Conservation (phyloP, 1,140 invertebrate species). For the Drosophila azteca region DNA sequence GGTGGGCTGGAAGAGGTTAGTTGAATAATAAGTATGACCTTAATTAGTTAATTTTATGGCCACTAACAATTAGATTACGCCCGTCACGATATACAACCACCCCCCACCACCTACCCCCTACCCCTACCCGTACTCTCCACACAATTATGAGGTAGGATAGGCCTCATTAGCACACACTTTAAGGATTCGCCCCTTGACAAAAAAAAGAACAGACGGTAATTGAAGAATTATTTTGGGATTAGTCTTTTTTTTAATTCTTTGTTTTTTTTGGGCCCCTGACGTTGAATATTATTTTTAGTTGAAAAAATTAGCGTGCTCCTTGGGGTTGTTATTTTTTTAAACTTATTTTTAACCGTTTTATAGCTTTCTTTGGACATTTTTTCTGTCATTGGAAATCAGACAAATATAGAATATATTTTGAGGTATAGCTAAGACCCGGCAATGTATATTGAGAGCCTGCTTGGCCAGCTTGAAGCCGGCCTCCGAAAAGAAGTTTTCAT, state of each 20-base stretch:
- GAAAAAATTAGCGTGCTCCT: no score
- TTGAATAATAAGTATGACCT: slow-evolving; percentile 78
- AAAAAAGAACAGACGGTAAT: slow-evolving; percentile 5
- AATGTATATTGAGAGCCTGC: slow-evolving; percentile 93
- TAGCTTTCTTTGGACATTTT: no score
- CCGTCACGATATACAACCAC: slow-evolving; percentile 50
- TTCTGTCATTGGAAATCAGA: no score
- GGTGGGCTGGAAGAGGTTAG: slow-evolving; percentile 25
- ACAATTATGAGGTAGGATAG: slow-evolving; percentile 35
- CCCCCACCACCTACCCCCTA: not conserved
- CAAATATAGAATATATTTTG: no score
- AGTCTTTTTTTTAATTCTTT: no score
- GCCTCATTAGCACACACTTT: slow-evolving; percentile 58
- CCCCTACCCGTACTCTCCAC: slow-evolving; percentile 3
- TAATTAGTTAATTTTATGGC: slow-evolving; percentile 82
- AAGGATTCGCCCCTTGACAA: slow-evolving; percentile 8
- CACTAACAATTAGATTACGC: slow-evolving; percentile 78
- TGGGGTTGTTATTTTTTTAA: no score
- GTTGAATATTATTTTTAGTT: no score
- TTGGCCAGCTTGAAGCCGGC: slow-evolving; percentile 87
- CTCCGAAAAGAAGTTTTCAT: slow-evolving; percentile 85
- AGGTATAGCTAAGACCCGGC: no score
- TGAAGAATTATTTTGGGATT: slow-evolving; percentile 13
- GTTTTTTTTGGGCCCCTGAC: no score
- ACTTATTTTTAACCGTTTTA: no score